Percentiles rank a stretch among this genome's conserved stretches.
phyloP scores from a whole-genome alignment of 2,888 invertebrate genomes.

The Heteromyza rotundicornis region DNA sequence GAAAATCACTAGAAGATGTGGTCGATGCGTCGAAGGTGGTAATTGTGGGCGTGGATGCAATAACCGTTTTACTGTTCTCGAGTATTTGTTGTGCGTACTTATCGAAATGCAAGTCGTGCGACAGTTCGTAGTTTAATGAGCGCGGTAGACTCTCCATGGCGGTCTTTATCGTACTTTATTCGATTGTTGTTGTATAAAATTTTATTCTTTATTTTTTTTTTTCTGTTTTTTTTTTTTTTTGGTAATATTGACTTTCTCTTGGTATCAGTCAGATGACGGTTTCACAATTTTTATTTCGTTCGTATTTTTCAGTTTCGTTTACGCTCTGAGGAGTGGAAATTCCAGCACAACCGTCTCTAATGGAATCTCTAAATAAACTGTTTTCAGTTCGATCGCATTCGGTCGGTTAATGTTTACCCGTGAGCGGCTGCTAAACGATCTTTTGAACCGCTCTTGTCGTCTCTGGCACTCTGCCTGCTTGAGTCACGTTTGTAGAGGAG shows the following conservation, averaged over 20 bases:
- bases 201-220: slow-evolving; percentile 22
- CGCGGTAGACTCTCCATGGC: slow-evolving; percentile 55
- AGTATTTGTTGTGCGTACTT: slow-evolving; percentile 54
- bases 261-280: slow-evolving; percentile 22
- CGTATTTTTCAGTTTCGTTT: no score
- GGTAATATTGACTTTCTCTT: slow-evolving; percentile 2
- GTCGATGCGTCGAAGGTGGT: slow-evolving; percentile 39
- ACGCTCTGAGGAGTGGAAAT: no score
- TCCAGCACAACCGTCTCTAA: slow-evolving; percentile 32
- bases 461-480: not conserved
- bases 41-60: slow-evolving; percentile 50
- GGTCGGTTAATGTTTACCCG: slow-evolving; percentile 13
- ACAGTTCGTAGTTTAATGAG: slow-evolving; percentile 55
- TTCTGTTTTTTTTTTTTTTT: slow-evolving; percentile 15
- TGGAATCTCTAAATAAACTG: slow-evolving; percentile 48
- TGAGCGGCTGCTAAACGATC: no score
- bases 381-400: no score
- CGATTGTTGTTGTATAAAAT: slow-evolving; percentile 9
- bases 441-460: no score
- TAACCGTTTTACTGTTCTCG: slow-evolving; percentile 40
- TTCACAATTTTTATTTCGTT: no score
- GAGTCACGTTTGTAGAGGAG: no score
- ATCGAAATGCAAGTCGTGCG: slow-evolving; percentile 55
- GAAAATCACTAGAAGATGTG: slow-evolving; percentile 46
- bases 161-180: not conserved